Base-by-base conservation (phyloP, 2,888 invertebrate species). In the Amblyjoppa proteus region DNA sequence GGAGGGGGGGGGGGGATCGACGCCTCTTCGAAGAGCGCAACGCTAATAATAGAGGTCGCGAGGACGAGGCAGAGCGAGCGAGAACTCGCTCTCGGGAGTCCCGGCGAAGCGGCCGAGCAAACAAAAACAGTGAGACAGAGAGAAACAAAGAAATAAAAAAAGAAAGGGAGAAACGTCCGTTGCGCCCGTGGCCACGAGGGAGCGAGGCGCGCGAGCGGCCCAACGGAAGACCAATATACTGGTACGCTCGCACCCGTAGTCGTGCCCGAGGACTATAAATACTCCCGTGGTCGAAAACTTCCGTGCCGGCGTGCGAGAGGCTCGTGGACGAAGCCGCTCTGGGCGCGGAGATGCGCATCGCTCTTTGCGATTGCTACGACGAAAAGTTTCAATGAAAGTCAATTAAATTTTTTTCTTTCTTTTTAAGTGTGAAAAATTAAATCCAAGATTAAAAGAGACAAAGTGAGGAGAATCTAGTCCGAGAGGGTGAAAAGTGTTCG, bases 1-100 rank as follows among this genome's bases (percentile, higher is more conserved):
- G n/a, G n/a, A n/a, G n/a, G n/a, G n/a, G n/a, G n/a, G 49, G 34
- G 66, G 49, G 34, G 66, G 81, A 89, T 89, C 88, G 89, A 90
- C 80, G 79, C 87, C 81, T 34, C 31, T 79, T 80, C 58, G 81
- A 75, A 81, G 80, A 68, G 71, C 71, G 16, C 61, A 71, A 80
- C 80, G 89, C 91, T 91, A 91, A 91, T 90, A 91, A 91, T 91
- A 91, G 90, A 73, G 76, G 79, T 87, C 77, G 89, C 85, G 87
- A 71, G 31, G 74, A 70, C 38, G 77, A 34, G 70, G 51, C 71
- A 58, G 38, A 66, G 66, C 71, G 58, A 25, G 88, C 91, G 91
- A 90, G 88, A 89, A 88, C 20, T 20, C 88, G 88, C 86, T 86
- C 89, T 20, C 20, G 20, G 20, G 88, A 88, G 88, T 88, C 89